A percentile compares a stretch with the other conserved stretches of the same genome.
Evolutionary conservation across 2,797 vertebrate species (phyloP).

Genomic region (Toxotes lorentzi): DNA sequence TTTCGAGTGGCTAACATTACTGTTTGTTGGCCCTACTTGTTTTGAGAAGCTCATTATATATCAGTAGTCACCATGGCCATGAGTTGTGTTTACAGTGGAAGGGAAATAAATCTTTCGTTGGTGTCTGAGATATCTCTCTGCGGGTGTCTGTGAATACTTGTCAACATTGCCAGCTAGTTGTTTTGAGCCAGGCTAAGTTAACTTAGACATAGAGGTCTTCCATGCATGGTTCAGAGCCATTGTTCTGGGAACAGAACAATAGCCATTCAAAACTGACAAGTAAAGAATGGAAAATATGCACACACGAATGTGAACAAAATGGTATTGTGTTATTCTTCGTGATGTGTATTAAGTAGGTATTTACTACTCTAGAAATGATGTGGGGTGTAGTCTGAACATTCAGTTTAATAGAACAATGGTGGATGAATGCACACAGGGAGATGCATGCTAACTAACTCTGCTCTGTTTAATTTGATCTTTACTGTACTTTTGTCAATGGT

Average conservation of each 20-base stretch:
- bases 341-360: not conserved
- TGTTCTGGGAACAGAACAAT: not conserved
- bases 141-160: not conserved
- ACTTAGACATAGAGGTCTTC: not conserved
- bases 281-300: not conserved
- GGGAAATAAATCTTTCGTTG: not conserved
- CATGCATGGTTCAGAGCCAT: not conserved
- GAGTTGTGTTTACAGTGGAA: not conserved
- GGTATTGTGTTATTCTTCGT: too few relatives aligned
- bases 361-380: not conserved
- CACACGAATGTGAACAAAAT: too few relatives aligned
- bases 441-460: not conserved
- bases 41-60: not conserved
- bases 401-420: not conserved
- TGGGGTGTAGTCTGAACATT: not conserved
- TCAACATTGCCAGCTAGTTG: not conserved
- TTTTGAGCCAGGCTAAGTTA: slow-evolving; percentile 4
- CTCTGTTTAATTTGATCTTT: not conserved
- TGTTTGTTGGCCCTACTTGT: not conserved
- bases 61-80: not conserved
- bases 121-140: not conserved
- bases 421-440: not conserved
- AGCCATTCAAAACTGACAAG: not conserved
- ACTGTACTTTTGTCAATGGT: not conserved
- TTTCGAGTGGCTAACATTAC: not conserved